Conservation (phyloP, 2,888 invertebrate species). For the Pseudoips prasinana region DNA sequence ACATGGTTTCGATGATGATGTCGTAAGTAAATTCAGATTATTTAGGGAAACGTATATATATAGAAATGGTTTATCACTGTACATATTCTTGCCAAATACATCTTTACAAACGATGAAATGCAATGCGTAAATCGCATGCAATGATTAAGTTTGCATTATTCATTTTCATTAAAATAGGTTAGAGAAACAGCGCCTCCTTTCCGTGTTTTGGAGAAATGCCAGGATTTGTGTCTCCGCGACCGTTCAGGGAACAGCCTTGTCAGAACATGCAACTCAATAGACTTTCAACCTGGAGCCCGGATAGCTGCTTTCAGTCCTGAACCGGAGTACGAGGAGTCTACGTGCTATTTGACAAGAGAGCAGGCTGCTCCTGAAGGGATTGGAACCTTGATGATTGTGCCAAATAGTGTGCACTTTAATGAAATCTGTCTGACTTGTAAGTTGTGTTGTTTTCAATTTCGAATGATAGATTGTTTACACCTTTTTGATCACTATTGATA, state of each 20-base stretch:
- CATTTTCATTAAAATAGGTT: conserved; percentile 68
- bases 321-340: conserved; percentile 93
- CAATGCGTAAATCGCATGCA: no score
- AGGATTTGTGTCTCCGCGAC: conserved; percentile 91
- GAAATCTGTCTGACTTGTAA: conserved; percentile 95
- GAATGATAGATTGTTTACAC: no score
- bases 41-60: no score
- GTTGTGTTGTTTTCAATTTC: conserved; percentile 49
- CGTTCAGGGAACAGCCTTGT: conserved; percentile 91
- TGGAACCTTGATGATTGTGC: conserved; percentile 93
- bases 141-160: no score
- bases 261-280: conserved; percentile 92
- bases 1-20: conserved; percentile 94
- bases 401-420: conserved; percentile 94
- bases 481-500: no score
- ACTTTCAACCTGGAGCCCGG: conserved; percentile 94
- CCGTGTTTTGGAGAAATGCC: conserved; percentile 93
- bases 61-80: no score
- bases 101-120: no score
- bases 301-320: conserved; percentile 91
- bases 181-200: conserved; percentile 93
- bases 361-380: conserved; percentile 94
- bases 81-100: no score
- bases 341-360: conserved; percentile 92
- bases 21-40: conserved; percentile 78